Evolutionary conservation across 2,888 invertebrate species (phyloP).

Genomic region (Stenurella melanura): DNA sequence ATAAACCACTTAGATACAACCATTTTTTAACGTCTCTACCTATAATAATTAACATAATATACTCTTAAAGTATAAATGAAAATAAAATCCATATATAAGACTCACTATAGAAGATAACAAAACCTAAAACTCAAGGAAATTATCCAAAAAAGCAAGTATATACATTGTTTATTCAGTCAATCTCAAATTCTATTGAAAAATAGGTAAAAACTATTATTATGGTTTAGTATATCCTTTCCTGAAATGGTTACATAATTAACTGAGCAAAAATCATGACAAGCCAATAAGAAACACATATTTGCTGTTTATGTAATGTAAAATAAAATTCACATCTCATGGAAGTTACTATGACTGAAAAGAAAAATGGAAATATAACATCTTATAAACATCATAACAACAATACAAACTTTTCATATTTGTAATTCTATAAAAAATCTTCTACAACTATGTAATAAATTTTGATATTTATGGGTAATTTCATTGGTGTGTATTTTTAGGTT

Average conservation of each 20-base stretch:
- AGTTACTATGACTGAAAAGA: neutral
- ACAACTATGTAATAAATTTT: slow-evolving; percentile 16
- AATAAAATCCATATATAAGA: slow-evolving; percentile 35
- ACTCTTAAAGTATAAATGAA: slow-evolving; percentile 39
- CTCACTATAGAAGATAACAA: slow-evolving; percentile 35
- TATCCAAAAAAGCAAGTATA: slow-evolving; percentile 13
- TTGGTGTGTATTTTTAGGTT: slow-evolving; percentile 33
- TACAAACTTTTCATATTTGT: slow-evolving; percentile 5
- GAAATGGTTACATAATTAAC: neutral
- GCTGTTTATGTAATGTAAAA: slow-evolving; percentile 7
- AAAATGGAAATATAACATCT: neutral
- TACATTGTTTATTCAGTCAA: neutral
- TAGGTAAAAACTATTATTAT: neutral
- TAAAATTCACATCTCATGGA: neutral
- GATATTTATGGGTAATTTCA: slow-evolving; percentile 24
- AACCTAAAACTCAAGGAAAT: slow-evolving; percentile 30
- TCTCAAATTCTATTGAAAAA: neutral
- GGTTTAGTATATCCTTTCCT: neutral
- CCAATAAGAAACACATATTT: slow-evolving; percentile 3
- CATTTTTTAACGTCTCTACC: slow-evolving; percentile 36
- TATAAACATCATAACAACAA: slow-evolving; percentile 1
- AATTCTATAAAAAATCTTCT: slow-evolving; percentile 12
- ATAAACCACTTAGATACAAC: slow-evolving; percentile 45
- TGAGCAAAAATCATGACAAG: slow-evolving; percentile 7
- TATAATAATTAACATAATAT: slow-evolving; percentile 43